Percentiles rank a stretch among this genome's conserved stretches.
Conservation (phyloP, 2,888 invertebrate genomes). For the Teleiodes luculella region DNA sequence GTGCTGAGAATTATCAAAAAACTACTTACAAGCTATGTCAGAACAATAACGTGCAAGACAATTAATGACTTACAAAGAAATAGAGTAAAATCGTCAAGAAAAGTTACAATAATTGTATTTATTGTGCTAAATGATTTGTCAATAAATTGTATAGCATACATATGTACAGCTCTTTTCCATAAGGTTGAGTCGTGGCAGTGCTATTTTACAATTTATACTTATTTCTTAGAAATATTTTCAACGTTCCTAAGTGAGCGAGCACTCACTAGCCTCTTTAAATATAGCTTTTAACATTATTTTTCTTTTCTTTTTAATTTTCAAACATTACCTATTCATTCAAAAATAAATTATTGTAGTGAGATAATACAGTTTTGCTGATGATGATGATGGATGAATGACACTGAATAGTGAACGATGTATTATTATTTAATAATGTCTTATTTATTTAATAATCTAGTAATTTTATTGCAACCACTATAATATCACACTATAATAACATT, state of each 20-base stretch:
- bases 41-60: too few species aligned
- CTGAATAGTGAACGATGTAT: too few species aligned
- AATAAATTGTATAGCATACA: too few species aligned
- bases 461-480: not conserved
- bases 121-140: too few species aligned
- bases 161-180: not conserved
- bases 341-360: too few species aligned
- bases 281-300: not conserved
- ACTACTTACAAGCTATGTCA: too few species aligned
- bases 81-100: not conserved
- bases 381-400: too few species aligned
- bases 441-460: too few species aligned
- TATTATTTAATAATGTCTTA: too few species aligned
- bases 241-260: not conserved
- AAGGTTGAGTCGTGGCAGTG: conserved; percentile 4
- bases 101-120: not conserved
- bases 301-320: not conserved
- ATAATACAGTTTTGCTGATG: too few species aligned
- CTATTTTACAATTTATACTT: not conserved
- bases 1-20: too few species aligned
- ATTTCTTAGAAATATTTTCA: not conserved
- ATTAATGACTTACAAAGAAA: not conserved
- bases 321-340: too few species aligned
- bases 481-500: not conserved
- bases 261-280: conserved; percentile 10